Evolutionary conservation across 2,113 vertebrate species (phyloP).

Genomic region (Dendropsophus ebraccatus): DNA sequence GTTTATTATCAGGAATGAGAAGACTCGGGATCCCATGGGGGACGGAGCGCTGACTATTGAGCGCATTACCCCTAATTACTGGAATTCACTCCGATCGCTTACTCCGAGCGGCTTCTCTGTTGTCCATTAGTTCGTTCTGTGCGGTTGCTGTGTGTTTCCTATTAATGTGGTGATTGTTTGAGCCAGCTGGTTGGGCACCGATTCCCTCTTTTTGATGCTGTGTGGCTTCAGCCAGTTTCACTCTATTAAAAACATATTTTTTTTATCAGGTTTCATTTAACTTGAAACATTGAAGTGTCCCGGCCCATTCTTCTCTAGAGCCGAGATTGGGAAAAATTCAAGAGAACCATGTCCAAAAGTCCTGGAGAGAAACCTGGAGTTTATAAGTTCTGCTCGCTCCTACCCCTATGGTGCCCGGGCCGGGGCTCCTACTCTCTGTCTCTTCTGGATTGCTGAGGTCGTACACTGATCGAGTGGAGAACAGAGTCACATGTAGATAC

Average conservation of each 20-base stretch:
- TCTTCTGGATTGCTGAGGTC: neutral
- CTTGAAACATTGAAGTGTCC: slow-evolving; percentile 70
- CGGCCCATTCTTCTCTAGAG: slow-evolving; percentile 64
- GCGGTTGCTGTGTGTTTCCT: slow-evolving; percentile 59
- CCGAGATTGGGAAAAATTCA: slow-evolving; percentile 37
- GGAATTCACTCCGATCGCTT: slow-evolving; percentile 28
- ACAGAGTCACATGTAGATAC: neutral
- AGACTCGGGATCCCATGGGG: neutral
- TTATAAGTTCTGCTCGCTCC: slow-evolving; percentile 10
- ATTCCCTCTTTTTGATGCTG: slow-evolving; percentile 69
- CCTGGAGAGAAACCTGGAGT: slow-evolving; percentile 24
- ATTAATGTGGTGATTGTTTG: slow-evolving; percentile 71
- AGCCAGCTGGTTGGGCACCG: slow-evolving; percentile 43
- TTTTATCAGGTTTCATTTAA: slow-evolving; percentile 68
- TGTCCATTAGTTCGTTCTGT: slow-evolving; percentile 50
- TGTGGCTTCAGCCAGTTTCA: slow-evolving; percentile 61
- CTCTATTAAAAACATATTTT: slow-evolving; percentile 68
- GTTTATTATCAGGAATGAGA: neutral
- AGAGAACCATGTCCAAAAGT: slow-evolving; percentile 25
- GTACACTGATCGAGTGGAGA: neutral
- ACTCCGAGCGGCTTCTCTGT: slow-evolving; percentile 34
- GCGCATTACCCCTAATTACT: slow-evolving; percentile 3
- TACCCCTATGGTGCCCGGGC: neutral
- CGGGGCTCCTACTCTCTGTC: neutral
- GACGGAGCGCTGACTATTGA: neutral